Percentiles rank a stretch among this genome's conserved stretches.
phyloP scores from a whole-genome alignment of 1,140 invertebrate species.

The Cephus cinctus region DNA sequence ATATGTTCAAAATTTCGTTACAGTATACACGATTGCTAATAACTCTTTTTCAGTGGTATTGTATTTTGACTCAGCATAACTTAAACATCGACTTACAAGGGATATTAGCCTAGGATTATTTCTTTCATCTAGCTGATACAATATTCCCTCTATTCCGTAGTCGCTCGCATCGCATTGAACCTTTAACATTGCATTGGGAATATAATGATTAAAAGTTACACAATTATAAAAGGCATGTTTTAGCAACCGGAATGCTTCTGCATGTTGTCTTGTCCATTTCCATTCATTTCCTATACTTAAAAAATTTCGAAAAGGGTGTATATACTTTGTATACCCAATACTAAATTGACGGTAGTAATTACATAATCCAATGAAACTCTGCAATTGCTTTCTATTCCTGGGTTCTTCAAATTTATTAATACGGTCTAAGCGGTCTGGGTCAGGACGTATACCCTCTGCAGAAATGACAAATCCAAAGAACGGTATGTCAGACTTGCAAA shows the following conservation, averaged over 20 bases:
- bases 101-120: too few species aligned
- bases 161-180: too few species aligned
- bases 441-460: not conserved
- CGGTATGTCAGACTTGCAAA: not conserved
- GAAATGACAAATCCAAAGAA: not conserved
- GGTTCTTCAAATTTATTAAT: conserved; percentile 2
- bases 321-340: not conserved
- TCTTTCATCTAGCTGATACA: too few species aligned
- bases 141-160: too few species aligned
- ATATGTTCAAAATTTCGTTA: conserved; percentile 33
- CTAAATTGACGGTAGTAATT: conserved; percentile 2
- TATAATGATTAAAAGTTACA: too few species aligned
- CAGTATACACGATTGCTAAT: conserved; percentile 27
- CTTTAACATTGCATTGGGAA: too few species aligned
- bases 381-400: conserved; percentile 1
- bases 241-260: too few species aligned
- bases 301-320: not conserved
- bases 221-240: too few species aligned
- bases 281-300: not conserved
- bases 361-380: conserved; percentile 7
- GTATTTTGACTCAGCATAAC: too few species aligned
- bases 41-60: conserved; percentile 43
- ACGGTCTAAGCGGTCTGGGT: not conserved
- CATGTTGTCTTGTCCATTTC: too few species aligned
- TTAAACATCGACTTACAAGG: too few species aligned